Conservation (phyloP, 2,888 invertebrate species). For the Amphipoea lucens region DNA sequence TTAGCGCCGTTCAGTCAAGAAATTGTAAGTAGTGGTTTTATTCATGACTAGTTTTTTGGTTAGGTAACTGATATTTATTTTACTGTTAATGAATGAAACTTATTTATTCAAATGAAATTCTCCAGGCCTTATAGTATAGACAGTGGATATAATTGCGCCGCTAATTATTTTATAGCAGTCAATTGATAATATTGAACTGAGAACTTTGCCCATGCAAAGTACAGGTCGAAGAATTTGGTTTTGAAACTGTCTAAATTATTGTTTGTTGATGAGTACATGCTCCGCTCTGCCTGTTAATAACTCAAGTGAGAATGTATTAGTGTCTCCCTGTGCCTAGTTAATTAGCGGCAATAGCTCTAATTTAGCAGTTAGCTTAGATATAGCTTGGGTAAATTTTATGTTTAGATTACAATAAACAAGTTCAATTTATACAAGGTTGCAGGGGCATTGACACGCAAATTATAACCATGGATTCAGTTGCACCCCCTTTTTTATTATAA, state of each 20-base stretch:
- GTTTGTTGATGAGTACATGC: background rate
- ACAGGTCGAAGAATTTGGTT: slow-evolving; percentile 32
- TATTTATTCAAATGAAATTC: background rate
- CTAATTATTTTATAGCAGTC: background rate
- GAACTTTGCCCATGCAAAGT: slow-evolving; percentile 45
- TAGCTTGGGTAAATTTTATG: background rate
- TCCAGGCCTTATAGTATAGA: background rate
- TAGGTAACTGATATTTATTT: slow-evolving; percentile 71
- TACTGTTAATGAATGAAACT: slow-evolving; percentile 21
- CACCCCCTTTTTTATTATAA: too few relatives aligned
- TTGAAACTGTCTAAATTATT: background rate
- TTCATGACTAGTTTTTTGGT: slow-evolving; percentile 65
- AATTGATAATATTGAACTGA: slow-evolving; percentile 16
- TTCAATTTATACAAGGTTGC: background rate
- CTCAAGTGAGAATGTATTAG: slow-evolving; percentile 3
- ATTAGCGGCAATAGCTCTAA: slow-evolving; percentile 31
- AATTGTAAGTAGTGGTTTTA: slow-evolving; percentile 81
- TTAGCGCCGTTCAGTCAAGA: slow-evolving; percentile 72
- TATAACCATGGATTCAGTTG: background rate
- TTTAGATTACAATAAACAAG: background rate
- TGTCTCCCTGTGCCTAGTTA: slow-evolving; percentile 1
- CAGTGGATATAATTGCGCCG: too few relatives aligned
- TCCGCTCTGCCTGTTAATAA: slow-evolving; percentile 5
- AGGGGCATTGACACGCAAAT: background rate
- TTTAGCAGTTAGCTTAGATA: background rate